Conservation (phyloP, 2,797 vertebrate species). For the Crocidura indochinensis region DNA sequence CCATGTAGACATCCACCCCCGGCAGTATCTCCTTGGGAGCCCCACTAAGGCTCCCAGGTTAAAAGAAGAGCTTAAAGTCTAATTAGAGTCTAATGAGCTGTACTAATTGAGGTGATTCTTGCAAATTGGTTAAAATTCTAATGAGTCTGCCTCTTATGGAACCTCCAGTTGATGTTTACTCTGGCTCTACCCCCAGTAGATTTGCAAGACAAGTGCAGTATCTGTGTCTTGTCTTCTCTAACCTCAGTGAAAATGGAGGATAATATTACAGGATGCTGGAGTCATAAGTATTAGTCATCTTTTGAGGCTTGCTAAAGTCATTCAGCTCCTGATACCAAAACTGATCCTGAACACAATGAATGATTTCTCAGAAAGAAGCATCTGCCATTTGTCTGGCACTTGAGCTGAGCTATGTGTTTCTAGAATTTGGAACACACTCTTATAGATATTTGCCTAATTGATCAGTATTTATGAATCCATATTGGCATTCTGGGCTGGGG, state of each 20-base stretch:
- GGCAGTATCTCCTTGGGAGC: not conserved
- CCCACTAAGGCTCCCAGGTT: conserved; percentile 69
- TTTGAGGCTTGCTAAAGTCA: conserved; percentile 51
- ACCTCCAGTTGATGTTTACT: conserved; percentile 74
- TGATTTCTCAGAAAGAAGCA: conserved; percentile 73
- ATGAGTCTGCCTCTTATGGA: conserved; percentile 78
- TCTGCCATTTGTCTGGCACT: not conserved
- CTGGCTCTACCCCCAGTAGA: conserved; percentile 76
- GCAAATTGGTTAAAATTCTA: conserved; percentile 84
- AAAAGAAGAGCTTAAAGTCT: conserved; percentile 68
- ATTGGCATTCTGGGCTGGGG: not conserved
- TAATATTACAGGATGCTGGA: conserved; percentile 73
- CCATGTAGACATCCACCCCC: conserved; percentile 54
- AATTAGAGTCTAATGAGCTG: conserved; percentile 83
- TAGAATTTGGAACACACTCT: conserved; percentile 5
- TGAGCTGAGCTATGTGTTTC: not conserved
- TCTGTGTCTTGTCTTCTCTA: conserved; percentile 68
- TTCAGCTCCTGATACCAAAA: conserved; percentile 78
- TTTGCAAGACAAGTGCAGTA: conserved; percentile 81
- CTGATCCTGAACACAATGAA: conserved; percentile 66
- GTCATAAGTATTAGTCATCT: conserved; percentile 76
- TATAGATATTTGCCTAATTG: not conserved
- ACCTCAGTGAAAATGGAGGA: conserved; percentile 69
- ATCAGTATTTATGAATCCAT: not conserved
- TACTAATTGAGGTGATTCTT: conserved; percentile 84